A percentile compares a stretch with the other conserved stretches of the same genome.
These are phyloP conservation scores for Prosapia bicincta DNA, from an alignment of 2,888 invertebrate genomes.

Conservation along the genomic window DNA sequence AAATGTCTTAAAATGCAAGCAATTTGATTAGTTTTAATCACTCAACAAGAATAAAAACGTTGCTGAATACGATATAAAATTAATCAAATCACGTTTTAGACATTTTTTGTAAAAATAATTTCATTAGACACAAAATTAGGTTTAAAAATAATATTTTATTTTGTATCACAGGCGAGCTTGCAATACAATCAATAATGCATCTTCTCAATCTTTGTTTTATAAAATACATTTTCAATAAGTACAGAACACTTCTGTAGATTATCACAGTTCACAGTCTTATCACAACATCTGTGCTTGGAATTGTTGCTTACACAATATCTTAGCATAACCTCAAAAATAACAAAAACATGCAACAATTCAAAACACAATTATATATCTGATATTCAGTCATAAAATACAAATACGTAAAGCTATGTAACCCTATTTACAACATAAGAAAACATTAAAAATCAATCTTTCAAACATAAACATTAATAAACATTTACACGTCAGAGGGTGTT, in stretches of 20 bases:
- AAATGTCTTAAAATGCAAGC: neutral
- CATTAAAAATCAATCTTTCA: neutral
- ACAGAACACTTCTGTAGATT: slow-evolving; percentile 8
- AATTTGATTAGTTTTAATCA: neutral
- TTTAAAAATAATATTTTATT: slow-evolving; percentile 25
- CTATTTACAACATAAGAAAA: neutral
- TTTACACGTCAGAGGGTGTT: neutral
- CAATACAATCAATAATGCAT: slow-evolving; percentile 20
- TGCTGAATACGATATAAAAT: too few species aligned
- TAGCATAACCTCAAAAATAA: too few species aligned
- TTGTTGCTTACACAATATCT: too few species aligned
- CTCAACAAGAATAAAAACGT: too few species aligned
- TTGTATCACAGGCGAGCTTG: slow-evolving; percentile 31
- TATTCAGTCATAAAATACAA: neutral
- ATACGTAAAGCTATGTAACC: neutral
- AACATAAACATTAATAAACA: neutral
- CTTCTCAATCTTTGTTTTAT: slow-evolving; percentile 4
- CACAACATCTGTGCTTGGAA: slow-evolving; percentile 27
- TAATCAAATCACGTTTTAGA: neutral
- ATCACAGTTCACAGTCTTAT: slow-evolving; percentile 39
- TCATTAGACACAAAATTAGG: neutral
- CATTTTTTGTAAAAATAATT: neutral
- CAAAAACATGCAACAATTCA: neutral
- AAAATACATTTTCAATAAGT: slow-evolving; percentile 14
- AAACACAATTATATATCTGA: neutral